These are phyloP conservation scores for Synodontis membranacea DNA, from an alignment of 2,113 vertebrate species.

Conservation along the genomic window DNA sequence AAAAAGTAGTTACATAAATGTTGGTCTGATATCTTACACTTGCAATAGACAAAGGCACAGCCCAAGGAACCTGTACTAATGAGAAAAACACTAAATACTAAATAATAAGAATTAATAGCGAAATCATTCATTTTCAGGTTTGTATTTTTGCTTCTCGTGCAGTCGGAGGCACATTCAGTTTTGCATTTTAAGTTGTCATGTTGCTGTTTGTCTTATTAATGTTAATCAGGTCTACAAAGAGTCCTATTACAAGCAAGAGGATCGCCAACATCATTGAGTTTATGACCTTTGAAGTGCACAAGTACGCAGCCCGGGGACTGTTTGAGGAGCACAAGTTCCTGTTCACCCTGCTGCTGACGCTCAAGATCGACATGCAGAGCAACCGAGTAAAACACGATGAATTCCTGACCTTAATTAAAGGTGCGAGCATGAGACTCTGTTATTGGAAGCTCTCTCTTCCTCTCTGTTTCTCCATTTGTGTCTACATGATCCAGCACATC, in stretches of 20 bases:
- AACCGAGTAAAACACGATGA: constrained; percentile 86
- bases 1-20: background rate
- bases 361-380: constrained; percentile 95
- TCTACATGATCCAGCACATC: too few species aligned
- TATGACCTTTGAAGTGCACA: constrained; percentile 91
- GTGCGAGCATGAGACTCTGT: constrained; percentile 63
- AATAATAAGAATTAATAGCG: background rate
- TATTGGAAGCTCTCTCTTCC: background rate
- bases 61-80: background rate
- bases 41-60: background rate
- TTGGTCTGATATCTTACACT: background rate
- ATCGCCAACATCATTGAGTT: constrained; percentile 88
- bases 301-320: constrained; percentile 83
- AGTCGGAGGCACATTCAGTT: too few species aligned
- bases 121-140: background rate
- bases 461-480: background rate
- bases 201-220: constrained; percentile 41
- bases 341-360: constrained; percentile 86
- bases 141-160: background rate
- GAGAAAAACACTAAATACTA: background rate
- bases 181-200: background rate
- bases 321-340: constrained; percentile 96
- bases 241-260: constrained; percentile 87
- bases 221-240: constrained; percentile 81
- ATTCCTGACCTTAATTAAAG: constrained; percentile 94